These are phyloP conservation scores for Ptychoptera albimana DNA, from an alignment of 2,888 invertebrate genomes.

Conservation along the genomic window DNA sequence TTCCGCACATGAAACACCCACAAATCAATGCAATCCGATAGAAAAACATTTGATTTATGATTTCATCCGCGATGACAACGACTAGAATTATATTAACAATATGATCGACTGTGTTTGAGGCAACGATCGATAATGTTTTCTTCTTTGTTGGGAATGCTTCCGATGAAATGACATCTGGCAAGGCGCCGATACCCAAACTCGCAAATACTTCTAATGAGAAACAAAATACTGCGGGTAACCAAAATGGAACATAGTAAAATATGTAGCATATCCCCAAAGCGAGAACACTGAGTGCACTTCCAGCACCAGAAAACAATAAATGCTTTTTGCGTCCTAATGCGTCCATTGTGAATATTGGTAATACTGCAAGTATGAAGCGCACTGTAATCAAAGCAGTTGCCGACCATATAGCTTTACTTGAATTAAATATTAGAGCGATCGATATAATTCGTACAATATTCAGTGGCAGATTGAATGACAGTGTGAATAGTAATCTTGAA, in stretches of 20 bases:
- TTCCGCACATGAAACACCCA: conserved; percentile 1
- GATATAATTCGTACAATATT: neutral
- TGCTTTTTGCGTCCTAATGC: neutral
- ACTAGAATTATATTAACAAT: conserved; percentile 1
- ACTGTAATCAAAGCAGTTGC: neutral
- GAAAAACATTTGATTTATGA: neutral
- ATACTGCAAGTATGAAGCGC: conserved; percentile 1
- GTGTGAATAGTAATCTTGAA: neutral
- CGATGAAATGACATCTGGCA: neutral
- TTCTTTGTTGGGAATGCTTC: conserved; percentile 2
- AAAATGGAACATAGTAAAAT: no score
- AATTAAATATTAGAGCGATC: neutral
- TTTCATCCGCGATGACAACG: neutral
- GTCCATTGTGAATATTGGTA: neutral
- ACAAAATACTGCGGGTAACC: neutral
- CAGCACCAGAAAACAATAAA: no score
- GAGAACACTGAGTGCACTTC: no score
- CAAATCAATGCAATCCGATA: neutral
- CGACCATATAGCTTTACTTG: no score
- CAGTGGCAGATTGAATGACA: conserved; percentile 2
- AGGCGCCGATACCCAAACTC: neutral
- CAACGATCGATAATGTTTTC: neutral
- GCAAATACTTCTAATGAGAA: neutral
- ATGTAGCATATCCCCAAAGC: no score
- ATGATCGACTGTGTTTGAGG: neutral